Evolutionary conservation across 2,888 invertebrate species (phyloP).

Genomic region (Agrotis ipsilon): DNA sequence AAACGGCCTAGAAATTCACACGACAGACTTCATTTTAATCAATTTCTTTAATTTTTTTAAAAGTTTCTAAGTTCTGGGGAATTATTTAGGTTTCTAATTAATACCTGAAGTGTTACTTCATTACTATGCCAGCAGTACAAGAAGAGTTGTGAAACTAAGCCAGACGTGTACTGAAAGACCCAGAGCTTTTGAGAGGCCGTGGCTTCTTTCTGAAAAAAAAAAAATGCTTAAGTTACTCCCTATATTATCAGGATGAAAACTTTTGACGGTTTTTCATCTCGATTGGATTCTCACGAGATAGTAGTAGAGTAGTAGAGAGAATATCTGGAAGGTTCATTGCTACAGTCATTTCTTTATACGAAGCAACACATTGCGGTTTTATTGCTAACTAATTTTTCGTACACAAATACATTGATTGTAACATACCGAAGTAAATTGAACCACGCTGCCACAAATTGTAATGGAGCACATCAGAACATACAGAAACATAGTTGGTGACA

Average conservation of each 20-base stretch:
- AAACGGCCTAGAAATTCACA: too few species aligned
- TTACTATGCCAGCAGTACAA: slow-evolving; percentile 84
- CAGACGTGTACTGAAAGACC: slow-evolving; percentile 75
- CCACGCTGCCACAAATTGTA: slow-evolving; percentile 80
- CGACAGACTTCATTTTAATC: not conserved
- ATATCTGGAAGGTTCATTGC: too few species aligned
- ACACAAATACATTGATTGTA: not conserved
- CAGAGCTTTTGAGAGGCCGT: slow-evolving; percentile 76
- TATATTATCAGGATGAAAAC: too few species aligned
- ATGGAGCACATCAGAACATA: slow-evolving; percentile 82
- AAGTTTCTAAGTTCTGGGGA: too few species aligned
- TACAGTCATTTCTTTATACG: too few species aligned
- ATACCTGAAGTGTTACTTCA: slow-evolving; percentile 74
- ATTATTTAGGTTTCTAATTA: too few species aligned
- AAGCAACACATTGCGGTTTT: too few species aligned
- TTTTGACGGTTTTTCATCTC: too few species aligned
- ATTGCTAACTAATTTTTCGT: too few species aligned
- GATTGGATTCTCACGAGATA: too few species aligned
- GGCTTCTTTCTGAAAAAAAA: slow-evolving; percentile 68
- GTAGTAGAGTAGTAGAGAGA: too few species aligned
- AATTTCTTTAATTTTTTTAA: not conserved
- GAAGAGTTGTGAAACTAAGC: slow-evolving; percentile 76
- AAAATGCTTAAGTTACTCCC: too few species aligned
- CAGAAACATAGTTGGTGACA: slow-evolving; percentile 81
- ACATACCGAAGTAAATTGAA: slow-evolving; percentile 79